Conservation (phyloP, 2,113 vertebrate species). For the Cephalopterus ornatus region DNA sequence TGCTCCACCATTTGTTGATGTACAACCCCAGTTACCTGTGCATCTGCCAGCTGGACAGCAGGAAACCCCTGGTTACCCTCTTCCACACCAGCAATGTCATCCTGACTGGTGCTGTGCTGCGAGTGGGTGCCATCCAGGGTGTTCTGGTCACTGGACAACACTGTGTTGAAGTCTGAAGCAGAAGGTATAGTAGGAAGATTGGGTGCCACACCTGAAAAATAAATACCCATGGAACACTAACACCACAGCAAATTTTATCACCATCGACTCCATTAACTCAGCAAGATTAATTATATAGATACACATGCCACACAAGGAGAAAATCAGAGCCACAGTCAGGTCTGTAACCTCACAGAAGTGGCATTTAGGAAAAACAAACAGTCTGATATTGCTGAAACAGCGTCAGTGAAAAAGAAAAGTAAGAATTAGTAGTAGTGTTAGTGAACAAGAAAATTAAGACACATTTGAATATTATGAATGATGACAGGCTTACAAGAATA, state of each 20-base stretch:
- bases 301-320: neutral
- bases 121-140: slow-evolving; percentile 95
- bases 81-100: slow-evolving; percentile 89
- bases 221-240: slow-evolving; percentile 49
- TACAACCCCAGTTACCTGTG: slow-evolving; percentile 79
- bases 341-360: neutral
- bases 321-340: neutral
- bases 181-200: slow-evolving; percentile 96
- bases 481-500: neutral
- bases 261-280: neutral
- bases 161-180: slow-evolving; percentile 95
- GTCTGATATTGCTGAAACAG: neutral
- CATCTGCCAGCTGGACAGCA: slow-evolving; percentile 96
- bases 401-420: neutral
- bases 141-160: slow-evolving; percentile 96
- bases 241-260: neutral
- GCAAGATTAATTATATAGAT: neutral
- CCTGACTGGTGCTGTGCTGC: slow-evolving; percentile 95
- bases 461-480: neutral
- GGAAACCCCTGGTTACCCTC: slow-evolving; percentile 92
- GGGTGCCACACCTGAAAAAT: slow-evolving; percentile 80
- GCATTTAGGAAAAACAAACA: neutral
- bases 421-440: neutral
- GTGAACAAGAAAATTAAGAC: neutral
- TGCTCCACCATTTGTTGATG: neutral